These are phyloP conservation scores for Camponotus fellah DNA, from an alignment of 2,888 invertebrate genomes.

Conservation along the genomic window DNA sequence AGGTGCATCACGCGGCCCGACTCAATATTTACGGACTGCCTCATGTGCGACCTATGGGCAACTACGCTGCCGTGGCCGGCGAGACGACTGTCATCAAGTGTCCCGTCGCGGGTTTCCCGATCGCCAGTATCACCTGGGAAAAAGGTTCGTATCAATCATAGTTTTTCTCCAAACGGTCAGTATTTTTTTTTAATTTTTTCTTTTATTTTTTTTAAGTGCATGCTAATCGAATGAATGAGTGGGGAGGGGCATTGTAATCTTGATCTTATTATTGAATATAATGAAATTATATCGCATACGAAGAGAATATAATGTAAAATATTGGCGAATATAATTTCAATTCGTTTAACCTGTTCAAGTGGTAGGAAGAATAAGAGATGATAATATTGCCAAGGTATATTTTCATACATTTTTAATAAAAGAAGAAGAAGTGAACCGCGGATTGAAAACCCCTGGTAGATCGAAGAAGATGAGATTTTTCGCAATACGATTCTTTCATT, in stretches of 20 bases:
- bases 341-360: background rate
- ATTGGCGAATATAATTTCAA: background rate
- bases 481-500: background rate
- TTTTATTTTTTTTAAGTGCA: background rate
- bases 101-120: slow-evolving; percentile 96
- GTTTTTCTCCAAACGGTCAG: background rate
- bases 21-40: slow-evolving; percentile 96
- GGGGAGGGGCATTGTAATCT: too few relatives aligned
- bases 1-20: slow-evolving; percentile 93
- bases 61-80: slow-evolving; percentile 95
- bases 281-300: background rate
- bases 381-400: background rate
- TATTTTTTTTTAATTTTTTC: background rate
- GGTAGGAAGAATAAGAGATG: background rate
- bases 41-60: slow-evolving; percentile 95
- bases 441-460: slow-evolving; percentile 12
- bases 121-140: slow-evolving; percentile 96
- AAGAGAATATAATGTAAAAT: background rate
- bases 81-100: slow-evolving; percentile 94
- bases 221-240: background rate
- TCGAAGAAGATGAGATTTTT: background rate
- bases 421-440: background rate
- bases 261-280: background rate
- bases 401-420: background rate
- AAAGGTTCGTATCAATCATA: slow-evolving; percentile 89